These are phyloP conservation scores for Oreotrochilus melanogaster DNA, from an alignment of 2,113 vertebrate genomes.

Conservation along the genomic window DNA sequence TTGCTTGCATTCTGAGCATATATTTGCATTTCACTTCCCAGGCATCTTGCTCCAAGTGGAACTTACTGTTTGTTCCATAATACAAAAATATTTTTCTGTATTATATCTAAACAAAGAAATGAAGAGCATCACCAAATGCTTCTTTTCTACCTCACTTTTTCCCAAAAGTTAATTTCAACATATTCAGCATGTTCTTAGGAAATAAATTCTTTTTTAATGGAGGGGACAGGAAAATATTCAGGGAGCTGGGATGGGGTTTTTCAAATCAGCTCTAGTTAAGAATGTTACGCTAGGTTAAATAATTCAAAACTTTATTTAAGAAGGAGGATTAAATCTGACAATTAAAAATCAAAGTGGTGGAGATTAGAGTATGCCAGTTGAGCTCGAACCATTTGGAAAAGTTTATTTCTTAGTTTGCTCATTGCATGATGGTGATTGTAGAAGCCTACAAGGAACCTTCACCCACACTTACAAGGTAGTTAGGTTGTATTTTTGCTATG, in stretches of 20 bases:
- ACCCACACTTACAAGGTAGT: constrained; percentile 62
- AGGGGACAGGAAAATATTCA: not conserved
- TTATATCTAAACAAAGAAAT: not conserved
- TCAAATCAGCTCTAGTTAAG: not conserved
- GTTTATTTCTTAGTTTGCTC: not conserved
- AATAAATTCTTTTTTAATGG: not conserved
- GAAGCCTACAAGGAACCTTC: not conserved
- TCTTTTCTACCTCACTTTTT: not conserved
- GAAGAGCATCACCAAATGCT: not conserved
- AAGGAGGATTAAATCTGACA: not conserved
- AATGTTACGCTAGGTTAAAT: not conserved
- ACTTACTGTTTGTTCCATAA: not conserved
- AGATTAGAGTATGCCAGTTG: not conserved
- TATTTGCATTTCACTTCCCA: not conserved
- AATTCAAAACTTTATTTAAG: not conserved
- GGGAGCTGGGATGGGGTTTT: not conserved
- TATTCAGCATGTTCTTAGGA: not conserved
- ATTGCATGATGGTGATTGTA: not conserved
- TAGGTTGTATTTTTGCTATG: constrained; percentile 74
- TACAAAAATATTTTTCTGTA: not conserved
- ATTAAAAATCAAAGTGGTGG: not conserved
- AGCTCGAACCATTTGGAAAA: not conserved
- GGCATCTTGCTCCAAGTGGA: not conserved
- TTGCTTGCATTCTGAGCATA: not conserved
- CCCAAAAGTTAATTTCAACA: not conserved